Conservation (phyloP, 2,113 vertebrate genomes). For the Stictonetta naevosa region DNA sequence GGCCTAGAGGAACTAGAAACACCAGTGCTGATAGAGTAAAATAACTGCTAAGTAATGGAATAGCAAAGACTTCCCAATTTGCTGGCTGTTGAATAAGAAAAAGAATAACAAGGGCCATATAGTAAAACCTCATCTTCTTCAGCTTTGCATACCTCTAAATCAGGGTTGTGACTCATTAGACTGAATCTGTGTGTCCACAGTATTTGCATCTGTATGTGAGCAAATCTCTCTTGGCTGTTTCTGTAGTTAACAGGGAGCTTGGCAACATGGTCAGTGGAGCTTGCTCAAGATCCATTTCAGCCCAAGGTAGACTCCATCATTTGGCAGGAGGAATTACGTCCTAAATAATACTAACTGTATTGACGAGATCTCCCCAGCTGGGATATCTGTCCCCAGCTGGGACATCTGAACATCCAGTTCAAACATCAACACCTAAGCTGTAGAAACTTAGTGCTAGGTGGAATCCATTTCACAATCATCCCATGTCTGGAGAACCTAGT, state of each 20-base stretch:
- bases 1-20: background rate
- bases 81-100: background rate
- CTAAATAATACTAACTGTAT: background rate
- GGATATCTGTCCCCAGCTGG: background rate
- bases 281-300: background rate
- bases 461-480: background rate
- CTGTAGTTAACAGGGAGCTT: background rate
- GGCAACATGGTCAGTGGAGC: background rate
- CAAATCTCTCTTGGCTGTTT: background rate
- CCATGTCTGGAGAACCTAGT: background rate
- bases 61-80: background rate
- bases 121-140: background rate
- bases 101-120: background rate
- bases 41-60: background rate
- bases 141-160: background rate
- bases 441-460: background rate
- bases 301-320: background rate
- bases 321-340: background rate
- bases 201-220: background rate
- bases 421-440: background rate
- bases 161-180: background rate
- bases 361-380: background rate
- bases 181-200: background rate
- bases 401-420: background rate
- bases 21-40: accelerated